phyloP scores from a whole-genome alignment of 2,888 invertebrate species.

The Plagodis dolabraria region DNA sequence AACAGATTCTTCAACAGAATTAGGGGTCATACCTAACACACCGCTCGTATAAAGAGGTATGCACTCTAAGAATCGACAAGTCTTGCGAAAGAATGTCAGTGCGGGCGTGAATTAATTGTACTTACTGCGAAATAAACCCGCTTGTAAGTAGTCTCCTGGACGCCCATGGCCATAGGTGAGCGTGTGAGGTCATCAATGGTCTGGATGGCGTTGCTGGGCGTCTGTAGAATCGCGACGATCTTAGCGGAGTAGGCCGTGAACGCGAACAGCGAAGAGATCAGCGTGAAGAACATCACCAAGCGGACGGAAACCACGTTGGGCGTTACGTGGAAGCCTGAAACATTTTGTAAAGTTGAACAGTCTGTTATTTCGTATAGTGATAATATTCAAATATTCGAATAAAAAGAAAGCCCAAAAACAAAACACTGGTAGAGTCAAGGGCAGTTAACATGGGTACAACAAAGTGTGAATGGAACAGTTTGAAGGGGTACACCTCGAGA shows the following conservation, averaged over 20 bases:
- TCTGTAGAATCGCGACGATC: constrained; percentile 86
- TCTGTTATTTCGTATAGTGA: no score
- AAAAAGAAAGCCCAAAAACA: no score
- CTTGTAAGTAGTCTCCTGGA: constrained; percentile 86
- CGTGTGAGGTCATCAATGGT: constrained; percentile 81
- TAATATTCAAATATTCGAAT: no score
- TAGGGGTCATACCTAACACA: no score
- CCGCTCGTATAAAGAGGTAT: no score
- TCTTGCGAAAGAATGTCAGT: background rate
- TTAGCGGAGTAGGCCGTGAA: constrained; percentile 88
- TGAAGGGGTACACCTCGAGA: no score
- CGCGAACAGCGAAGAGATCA: constrained; percentile 82
- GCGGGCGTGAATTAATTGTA: background rate
- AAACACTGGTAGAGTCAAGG: no score
- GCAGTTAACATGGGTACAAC: no score
- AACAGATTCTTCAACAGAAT: no score
- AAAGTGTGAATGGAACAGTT: no score
- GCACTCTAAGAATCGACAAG: background rate
- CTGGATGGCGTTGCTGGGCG: constrained; percentile 84
- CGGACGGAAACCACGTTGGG: constrained; percentile 79
- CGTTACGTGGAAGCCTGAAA: constrained; percentile 72
- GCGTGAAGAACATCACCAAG: constrained; percentile 81
- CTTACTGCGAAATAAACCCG: constrained; percentile 82
- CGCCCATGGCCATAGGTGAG: constrained; percentile 83
- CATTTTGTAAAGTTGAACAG: no score